phyloP scores from a whole-genome alignment of 2,113 vertebrate genomes.

The Barbus barbus region DNA sequence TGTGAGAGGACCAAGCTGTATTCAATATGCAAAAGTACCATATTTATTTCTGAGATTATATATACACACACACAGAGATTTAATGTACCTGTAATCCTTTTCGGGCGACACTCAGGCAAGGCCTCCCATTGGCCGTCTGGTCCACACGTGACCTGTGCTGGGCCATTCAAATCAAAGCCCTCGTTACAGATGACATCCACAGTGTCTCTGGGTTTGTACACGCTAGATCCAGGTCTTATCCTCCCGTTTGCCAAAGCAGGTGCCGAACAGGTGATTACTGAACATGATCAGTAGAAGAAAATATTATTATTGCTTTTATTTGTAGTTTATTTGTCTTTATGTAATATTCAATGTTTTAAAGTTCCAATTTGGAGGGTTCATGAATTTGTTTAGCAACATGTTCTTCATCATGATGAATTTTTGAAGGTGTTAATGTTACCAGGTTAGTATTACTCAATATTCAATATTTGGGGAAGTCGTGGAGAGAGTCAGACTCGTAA shows the following conservation, averaged over 20 bases:
- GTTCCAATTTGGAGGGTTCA: too few species aligned
- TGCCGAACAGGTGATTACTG: neutral
- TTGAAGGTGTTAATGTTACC: too few species aligned
- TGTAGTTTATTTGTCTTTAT: too few species aligned
- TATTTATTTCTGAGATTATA: neutral
- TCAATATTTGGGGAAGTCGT: too few species aligned
- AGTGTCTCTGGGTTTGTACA: neutral
- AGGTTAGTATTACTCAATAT: too few species aligned
- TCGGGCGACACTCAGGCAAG: conserved; percentile 28
- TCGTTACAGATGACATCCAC: neutral
- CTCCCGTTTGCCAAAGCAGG: neutral
- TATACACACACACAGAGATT: too few species aligned
- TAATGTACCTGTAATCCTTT: neutral
- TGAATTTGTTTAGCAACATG: too few species aligned
- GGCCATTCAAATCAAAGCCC: conserved; percentile 41
- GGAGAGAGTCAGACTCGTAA: too few species aligned
- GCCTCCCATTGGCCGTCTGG: conserved; percentile 44
- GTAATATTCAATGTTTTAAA: too few species aligned
- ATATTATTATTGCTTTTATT: neutral
- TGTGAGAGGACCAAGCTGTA: conserved; percentile 1
- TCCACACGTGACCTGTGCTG: conserved; percentile 39
- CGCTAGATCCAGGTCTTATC: neutral
- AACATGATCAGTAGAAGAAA: neutral
- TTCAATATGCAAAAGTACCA: neutral
- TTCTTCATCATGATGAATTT: too few species aligned